Percentiles rank a stretch among this genome's conserved stretches.
Conservation (phyloP, 2,113 vertebrate species). For the Sardina pilchardus region DNA sequence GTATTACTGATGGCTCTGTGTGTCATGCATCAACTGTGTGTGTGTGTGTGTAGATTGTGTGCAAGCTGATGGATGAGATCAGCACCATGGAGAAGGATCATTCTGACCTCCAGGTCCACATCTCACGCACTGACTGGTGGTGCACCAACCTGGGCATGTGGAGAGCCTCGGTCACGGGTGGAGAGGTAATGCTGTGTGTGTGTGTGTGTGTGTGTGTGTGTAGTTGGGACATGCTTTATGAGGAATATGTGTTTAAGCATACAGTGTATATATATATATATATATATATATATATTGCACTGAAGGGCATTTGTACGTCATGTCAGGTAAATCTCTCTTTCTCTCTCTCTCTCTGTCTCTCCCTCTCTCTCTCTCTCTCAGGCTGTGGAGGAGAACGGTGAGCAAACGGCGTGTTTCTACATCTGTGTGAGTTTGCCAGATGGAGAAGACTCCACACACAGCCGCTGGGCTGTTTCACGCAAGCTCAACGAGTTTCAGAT, state of each 20-base stretch:
- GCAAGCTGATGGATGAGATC: conserved; percentile 93
- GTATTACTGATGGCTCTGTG: too few relatives aligned
- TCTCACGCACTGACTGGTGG: conserved; percentile 95
- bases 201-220: too few relatives aligned
- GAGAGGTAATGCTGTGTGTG: too few relatives aligned
- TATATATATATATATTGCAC: too few relatives aligned
- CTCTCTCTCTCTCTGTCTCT: neutral
- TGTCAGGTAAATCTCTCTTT: too few relatives aligned
- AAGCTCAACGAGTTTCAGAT: conserved; percentile 92
- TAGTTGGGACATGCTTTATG: neutral
- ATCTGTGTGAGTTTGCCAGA: conserved; percentile 84
- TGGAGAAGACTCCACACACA: conserved; percentile 76
- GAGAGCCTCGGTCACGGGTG: conserved; percentile 70
- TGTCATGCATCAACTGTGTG: too few relatives aligned
- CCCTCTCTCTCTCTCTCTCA: conserved; percentile 48
- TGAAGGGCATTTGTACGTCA: too few relatives aligned
- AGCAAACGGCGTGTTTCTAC: conserved; percentile 86
- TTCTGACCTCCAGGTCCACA: conserved; percentile 88
- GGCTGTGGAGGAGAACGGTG: conserved; percentile 89
- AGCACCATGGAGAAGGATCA: conserved; percentile 90
- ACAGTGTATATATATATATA: too few relatives aligned
- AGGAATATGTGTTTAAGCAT: too few relatives aligned
- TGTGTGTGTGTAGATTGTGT: conserved; percentile 79
- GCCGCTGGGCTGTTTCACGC: conserved; percentile 86
- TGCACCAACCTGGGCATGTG: conserved; percentile 96